Percentiles rank a stretch among this genome's conserved stretches.
phyloP scores from a whole-genome alignment of 2,113 vertebrate species.

The Solea solea region DNA sequence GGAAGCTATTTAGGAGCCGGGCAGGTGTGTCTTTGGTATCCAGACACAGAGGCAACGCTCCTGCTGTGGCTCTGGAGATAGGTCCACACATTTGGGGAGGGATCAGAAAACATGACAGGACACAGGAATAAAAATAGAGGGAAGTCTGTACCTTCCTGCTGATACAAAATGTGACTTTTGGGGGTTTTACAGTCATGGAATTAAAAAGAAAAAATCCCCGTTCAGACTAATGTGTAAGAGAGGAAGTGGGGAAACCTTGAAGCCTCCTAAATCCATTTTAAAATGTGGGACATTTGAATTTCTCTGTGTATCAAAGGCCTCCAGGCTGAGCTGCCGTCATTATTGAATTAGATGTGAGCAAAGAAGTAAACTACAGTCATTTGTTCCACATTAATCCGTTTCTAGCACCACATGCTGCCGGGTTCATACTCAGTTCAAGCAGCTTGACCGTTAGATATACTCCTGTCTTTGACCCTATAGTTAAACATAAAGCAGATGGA shows the following conservation, averaged over 20 bases:
- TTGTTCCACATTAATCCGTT: slow-evolving; percentile 44
- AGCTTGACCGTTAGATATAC: not conserved
- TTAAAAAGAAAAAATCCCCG: not conserved
- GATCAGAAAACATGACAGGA: slow-evolving; percentile 64
- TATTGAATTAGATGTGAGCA: slow-evolving; percentile 37
- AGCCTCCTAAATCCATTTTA: slow-evolving; percentile 6
- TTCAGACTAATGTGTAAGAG: not conserved
- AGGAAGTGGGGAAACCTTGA: not conserved
- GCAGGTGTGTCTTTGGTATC: slow-evolving; percentile 69
- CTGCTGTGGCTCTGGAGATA: slow-evolving; percentile 48
- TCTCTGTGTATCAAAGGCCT: not conserved
- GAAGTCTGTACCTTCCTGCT: not conserved
- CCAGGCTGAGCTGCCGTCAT: slow-evolving; percentile 18
- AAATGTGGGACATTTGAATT: slow-evolving; percentile 27
- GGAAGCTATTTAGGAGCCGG: slow-evolving; percentile 58
- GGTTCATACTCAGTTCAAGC: slow-evolving; percentile 32
- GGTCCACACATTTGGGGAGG: slow-evolving; percentile 47
- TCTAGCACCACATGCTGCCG: slow-evolving; percentile 25
- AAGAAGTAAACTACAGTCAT: slow-evolving; percentile 43
- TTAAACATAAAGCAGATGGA: not conserved
- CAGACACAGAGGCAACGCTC: slow-evolving; percentile 68
- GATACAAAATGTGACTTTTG: not conserved
- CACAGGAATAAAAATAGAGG: slow-evolving; percentile 59
- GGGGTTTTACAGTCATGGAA: not conserved
- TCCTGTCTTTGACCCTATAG: not conserved